Conservation (phyloP, 1,140 invertebrate genomes). For the Drosophila sp. region DNA sequence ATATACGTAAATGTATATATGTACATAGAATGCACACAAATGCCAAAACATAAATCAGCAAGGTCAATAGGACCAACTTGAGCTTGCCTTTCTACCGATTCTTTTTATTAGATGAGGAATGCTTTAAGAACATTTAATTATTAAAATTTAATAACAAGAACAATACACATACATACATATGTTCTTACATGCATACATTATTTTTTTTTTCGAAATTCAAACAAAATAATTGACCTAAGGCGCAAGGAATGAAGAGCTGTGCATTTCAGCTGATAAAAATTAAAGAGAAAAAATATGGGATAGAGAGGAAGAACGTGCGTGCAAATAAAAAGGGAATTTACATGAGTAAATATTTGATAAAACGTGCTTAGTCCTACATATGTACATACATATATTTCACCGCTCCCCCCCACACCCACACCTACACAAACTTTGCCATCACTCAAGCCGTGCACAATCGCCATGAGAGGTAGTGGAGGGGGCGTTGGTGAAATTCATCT, state of each 20-base stretch:
- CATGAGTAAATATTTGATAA: conserved; percentile 60
- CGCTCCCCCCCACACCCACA: neutral
- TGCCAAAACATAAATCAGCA: conserved; percentile 34
- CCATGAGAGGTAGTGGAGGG: too few relatives aligned
- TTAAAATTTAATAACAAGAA: too few relatives aligned
- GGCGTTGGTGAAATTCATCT: conserved; percentile 14
- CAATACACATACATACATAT: neutral
- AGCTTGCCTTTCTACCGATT: neutral
- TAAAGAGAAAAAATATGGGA: neutral
- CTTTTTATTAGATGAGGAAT: neutral
- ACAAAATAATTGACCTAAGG: too few relatives aligned
- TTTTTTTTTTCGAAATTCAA: too few relatives aligned
- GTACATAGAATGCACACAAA: conserved; percentile 23
- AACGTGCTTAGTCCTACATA: conserved; percentile 27
- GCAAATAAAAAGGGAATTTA: conserved; percentile 34
- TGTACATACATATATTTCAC: too few relatives aligned
- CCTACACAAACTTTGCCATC: neutral
- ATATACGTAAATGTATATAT: neutral
- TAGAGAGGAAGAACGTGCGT: conserved; percentile 6
- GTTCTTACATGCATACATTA: neutral
- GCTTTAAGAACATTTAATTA: neutral
- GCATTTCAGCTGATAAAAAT: conserved; percentile 6
- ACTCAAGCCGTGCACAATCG: neutral
- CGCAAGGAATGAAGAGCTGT: neutral
- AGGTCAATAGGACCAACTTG: neutral